Evolutionary conservation across 2,888 invertebrate genomes (phyloP).

Genomic region (Cantharis flavilabris): DNA sequence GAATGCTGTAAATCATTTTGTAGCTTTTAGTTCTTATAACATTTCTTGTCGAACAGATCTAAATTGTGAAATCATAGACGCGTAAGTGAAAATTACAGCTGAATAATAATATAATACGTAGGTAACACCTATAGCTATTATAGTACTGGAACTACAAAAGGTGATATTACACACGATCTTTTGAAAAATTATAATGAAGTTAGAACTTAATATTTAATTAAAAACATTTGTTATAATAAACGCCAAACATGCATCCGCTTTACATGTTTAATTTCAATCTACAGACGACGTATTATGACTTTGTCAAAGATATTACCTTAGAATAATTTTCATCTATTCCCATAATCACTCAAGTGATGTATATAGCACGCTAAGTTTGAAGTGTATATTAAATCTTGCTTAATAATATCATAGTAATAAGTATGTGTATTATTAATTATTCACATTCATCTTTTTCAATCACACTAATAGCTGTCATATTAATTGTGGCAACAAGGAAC

Average conservation of each 20-base stretch:
- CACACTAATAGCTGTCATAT: neutral
- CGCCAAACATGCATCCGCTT: neutral
- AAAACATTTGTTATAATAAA: neutral
- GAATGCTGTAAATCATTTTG: constrained; percentile 33
- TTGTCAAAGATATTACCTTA: neutral
- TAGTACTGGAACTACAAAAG: neutral
- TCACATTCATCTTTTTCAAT: neutral
- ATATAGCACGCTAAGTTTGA: neutral
- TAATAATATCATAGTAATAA: neutral
- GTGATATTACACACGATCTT: neutral
- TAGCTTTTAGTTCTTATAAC: constrained; percentile 17
- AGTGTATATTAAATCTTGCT: constrained; percentile 1
- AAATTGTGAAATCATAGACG: constrained; percentile 9
- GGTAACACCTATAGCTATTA: neutral
- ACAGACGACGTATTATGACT: neutral
- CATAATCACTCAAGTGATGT: neutral
- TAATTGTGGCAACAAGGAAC: neutral
- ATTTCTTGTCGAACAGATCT: constrained; percentile 15
- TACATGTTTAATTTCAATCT: neutral
- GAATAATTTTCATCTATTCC: neutral
- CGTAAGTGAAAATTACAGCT: constrained; percentile 4
- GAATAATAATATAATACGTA: neutral
- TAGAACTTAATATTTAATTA: neutral
- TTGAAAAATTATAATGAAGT: neutral
- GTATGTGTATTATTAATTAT: neutral